A percentile compares a stretch with the other conserved stretches of the same genome.
These are phyloP conservation scores for Poeciliopsis turneri DNA, from an alignment of 2,797 vertebrate genomes.

Conservation along the genomic window DNA sequence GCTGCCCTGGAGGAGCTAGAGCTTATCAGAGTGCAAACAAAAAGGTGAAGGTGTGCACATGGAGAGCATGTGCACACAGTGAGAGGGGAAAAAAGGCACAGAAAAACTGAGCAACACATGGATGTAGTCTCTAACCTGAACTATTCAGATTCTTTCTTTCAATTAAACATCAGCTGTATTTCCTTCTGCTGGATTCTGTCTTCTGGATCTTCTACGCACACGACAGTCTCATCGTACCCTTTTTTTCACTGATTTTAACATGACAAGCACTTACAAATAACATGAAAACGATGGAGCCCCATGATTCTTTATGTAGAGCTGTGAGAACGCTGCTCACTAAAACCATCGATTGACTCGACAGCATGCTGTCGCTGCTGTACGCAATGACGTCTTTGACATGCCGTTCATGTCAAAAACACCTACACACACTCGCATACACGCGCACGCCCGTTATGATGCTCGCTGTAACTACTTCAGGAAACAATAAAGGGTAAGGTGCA, in stretches of 20 bases:
- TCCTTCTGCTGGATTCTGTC: not conserved
- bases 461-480: slow-evolving; percentile 3
- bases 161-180: not conserved
- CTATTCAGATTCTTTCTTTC: not conserved
- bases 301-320: not conserved
- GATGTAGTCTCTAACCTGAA: not conserved
- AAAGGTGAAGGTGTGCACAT: not conserved
- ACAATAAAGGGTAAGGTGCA: not conserved
- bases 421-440: not conserved
- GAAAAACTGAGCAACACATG: not conserved
- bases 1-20: not conserved
- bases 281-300: not conserved
- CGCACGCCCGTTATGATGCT: not conserved
- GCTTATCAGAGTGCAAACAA: not conserved
- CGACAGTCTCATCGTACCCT: not conserved
- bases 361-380: slow-evolving; percentile 35
- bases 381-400: slow-evolving; percentile 59
- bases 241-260: not conserved
- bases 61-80: not conserved
- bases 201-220: not conserved
- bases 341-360: slow-evolving; percentile 55
- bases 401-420: slow-evolving; percentile 40
- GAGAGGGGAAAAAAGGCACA: not conserved
- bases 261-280: not conserved
- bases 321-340: slow-evolving; percentile 21